Conservation (phyloP, 2,888 invertebrate genomes). For the Chorisops tibialis region DNA sequence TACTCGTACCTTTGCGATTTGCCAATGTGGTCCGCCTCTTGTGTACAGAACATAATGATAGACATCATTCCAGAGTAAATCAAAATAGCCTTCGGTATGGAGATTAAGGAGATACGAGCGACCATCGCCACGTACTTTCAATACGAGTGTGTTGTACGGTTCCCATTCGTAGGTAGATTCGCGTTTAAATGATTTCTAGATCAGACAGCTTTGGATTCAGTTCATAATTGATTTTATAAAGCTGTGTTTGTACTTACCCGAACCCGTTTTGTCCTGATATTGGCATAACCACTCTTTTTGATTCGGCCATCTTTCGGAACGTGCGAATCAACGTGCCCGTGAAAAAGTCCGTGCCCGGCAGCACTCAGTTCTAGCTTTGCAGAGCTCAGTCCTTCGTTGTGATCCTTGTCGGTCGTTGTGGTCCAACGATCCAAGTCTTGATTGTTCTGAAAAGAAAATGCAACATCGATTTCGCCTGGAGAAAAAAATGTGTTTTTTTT, state of each 20-base stretch:
- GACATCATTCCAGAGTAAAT: constrained; percentile 85
- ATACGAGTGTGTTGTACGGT: constrained; percentile 67
- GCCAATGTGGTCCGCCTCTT: constrained; percentile 98
- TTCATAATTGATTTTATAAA: too few species aligned
- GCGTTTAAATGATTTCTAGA: constrained; percentile 79
- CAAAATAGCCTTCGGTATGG: constrained; percentile 70
- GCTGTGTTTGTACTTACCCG: constrained; percentile 58
- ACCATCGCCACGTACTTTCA: constrained; percentile 91
- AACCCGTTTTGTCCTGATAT: constrained; percentile 65
- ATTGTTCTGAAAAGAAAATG: constrained; percentile 68
- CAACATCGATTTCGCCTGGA: constrained; percentile 67
- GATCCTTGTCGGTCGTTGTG: constrained; percentile 75
- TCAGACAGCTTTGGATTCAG: neutral
- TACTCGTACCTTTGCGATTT: constrained; percentile 69
- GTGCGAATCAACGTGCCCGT: constrained; percentile 65
- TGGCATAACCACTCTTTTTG: constrained; percentile 78
- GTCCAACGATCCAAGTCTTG: constrained; percentile 67
- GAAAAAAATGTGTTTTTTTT: neutral
- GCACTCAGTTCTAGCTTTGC: constrained; percentile 65
- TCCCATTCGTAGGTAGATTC: constrained; percentile 70
- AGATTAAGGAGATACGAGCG: constrained; percentile 83
- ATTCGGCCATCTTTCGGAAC: constrained; percentile 78
- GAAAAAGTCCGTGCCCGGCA: constrained; percentile 68
- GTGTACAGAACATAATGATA: constrained; percentile 86
- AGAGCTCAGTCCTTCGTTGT: constrained; percentile 72